phyloP scores from a whole-genome alignment of 2,888 invertebrate species.

The Aporophyla lueneburgensis region DNA sequence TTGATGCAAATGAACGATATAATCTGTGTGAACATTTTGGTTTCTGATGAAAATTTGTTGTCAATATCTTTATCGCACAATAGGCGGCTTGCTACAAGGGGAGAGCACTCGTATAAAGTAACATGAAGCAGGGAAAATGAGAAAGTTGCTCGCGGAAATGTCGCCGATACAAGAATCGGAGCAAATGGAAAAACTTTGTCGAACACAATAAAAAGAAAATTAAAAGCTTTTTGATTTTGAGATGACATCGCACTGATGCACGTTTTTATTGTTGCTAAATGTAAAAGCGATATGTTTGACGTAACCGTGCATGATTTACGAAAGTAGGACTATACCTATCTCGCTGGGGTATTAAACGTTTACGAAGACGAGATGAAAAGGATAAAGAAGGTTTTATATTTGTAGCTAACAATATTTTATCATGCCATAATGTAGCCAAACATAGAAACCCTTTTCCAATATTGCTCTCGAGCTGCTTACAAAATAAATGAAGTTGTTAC shows the following conservation, averaged over 20 bases:
- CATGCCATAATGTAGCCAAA: constrained; percentile 32
- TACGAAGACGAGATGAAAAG: constrained; percentile 10
- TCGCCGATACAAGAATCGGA: constrained; percentile 79
- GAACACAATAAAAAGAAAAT: constrained; percentile 77
- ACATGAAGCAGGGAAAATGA: constrained; percentile 77
- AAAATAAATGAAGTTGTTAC: constrained; percentile 59
- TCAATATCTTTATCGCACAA: constrained; percentile 78
- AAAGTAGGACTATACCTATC: constrained; percentile 11
- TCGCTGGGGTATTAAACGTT: constrained; percentile 15
- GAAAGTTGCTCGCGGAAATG: constrained; percentile 80
- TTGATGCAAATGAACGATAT: constrained; percentile 73
- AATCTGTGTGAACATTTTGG: constrained; percentile 71
- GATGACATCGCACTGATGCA: constrained; percentile 57
- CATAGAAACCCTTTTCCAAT: constrained; percentile 51
- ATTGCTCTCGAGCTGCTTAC: constrained; percentile 50
- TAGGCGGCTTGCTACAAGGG: constrained; percentile 73
- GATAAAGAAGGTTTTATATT: constrained; percentile 20
- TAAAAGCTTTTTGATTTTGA: constrained; percentile 76
- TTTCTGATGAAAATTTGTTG: constrained; percentile 71
- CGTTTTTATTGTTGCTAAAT: constrained; percentile 54
- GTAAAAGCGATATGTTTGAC: constrained; percentile 32
- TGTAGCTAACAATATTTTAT: constrained; percentile 36
- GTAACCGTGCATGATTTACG: constrained; percentile 22
- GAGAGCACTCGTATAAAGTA: constrained; percentile 72
- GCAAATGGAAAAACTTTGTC: constrained; percentile 84